phyloP scores from a whole-genome alignment of 2,113 vertebrate species.

The Pachycephala philippinensis region DNA sequence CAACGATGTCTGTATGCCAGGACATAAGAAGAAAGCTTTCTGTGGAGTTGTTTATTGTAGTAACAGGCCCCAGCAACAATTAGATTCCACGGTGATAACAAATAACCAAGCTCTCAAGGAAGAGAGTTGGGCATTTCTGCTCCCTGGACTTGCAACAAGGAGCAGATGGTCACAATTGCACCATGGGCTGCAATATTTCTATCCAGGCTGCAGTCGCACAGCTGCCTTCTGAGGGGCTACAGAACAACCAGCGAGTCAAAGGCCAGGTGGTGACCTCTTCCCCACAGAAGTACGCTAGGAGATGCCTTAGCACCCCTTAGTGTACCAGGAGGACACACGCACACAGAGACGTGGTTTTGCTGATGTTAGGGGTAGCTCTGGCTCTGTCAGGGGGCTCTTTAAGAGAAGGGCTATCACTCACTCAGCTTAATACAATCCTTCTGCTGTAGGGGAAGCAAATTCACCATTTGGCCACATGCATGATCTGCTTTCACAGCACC shows the following conservation, averaged over 20 bases:
- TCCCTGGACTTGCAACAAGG: neutral
- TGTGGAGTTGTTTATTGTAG: slow-evolving; percentile 67
- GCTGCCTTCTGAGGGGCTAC: neutral
- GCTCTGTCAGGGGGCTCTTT: neutral
- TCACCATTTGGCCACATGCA: neutral
- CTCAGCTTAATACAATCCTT: neutral
- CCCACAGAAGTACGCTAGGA: neutral
- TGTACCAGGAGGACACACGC: accelerated
- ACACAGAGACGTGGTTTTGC: neutral
- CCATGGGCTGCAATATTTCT: slow-evolving; percentile 61
- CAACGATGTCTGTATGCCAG: neutral
- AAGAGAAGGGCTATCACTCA: neutral
- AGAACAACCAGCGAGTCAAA: slow-evolving; percentile 12
- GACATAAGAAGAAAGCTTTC: neutral
- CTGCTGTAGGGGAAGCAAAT: neutral
- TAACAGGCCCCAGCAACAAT: slow-evolving; percentile 63
- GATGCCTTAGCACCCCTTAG: accelerated
- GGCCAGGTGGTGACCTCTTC: slow-evolving; percentile 31
- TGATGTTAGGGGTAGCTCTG: neutral
- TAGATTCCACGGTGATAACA: neutral
- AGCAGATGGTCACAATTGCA: neutral
- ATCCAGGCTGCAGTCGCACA: neutral
- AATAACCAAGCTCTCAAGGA: neutral
- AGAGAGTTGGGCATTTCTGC: neutral
- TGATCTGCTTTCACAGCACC: neutral